Percentiles rank a stretch among this genome's conserved stretches.
phyloP scores from a whole-genome alignment of 2,888 invertebrate genomes.

The Dusona sp. region DNA sequence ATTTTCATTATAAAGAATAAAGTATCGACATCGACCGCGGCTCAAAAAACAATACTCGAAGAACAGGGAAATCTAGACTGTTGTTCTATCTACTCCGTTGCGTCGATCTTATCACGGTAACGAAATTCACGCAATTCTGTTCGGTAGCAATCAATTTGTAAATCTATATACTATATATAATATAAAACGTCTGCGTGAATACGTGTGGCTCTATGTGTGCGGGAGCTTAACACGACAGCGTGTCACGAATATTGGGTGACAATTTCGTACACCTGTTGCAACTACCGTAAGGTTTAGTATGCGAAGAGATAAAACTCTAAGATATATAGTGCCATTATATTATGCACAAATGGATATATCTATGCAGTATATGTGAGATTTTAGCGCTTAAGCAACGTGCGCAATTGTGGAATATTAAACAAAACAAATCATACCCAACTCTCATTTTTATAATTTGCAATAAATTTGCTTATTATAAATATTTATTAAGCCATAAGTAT shows the following conservation, averaged over 20 bases:
- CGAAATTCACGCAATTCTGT: background rate
- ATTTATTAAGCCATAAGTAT: too few relatives aligned
- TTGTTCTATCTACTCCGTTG: background rate
- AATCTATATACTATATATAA: background rate
- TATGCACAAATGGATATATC: background rate
- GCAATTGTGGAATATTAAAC: too few relatives aligned
- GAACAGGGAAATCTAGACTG: background rate
- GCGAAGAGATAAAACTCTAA: slow-evolving; percentile 7
- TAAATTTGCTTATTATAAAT: too few relatives aligned
- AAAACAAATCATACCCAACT: too few relatives aligned
- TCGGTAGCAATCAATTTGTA: background rate
- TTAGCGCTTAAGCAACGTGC: too few relatives aligned
- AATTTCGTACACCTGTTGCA: slow-evolving; percentile 63
- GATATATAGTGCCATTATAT: background rate
- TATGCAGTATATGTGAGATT: background rate
- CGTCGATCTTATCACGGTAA: background rate
- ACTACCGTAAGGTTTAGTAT: slow-evolving; percentile 29
- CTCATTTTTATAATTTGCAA: too few relatives aligned
- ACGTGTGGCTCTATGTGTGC: background rate
- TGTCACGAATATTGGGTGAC: slow-evolving; percentile 55
- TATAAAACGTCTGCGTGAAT: background rate
- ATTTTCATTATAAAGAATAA: background rate
- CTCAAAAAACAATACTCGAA: background rate
- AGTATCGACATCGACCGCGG: background rate
- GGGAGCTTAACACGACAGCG: slow-evolving; percentile 35